Evolutionary conservation across 2,888 invertebrate species (phyloP).

Genomic region (Idaea dimidiata): DNA sequence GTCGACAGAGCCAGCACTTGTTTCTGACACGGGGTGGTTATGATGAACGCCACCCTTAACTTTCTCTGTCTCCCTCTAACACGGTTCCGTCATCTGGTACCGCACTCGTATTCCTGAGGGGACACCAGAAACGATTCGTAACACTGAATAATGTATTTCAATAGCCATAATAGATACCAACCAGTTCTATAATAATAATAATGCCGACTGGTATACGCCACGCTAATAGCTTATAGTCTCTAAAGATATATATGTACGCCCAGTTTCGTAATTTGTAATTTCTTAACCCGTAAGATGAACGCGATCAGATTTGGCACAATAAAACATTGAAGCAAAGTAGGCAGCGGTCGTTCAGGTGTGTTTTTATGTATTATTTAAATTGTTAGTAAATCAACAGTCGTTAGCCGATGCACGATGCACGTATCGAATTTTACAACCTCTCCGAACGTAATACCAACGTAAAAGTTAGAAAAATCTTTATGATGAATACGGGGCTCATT

Average conservation of each 20-base stretch:
- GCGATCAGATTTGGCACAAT: slow-evolving; percentile 50
- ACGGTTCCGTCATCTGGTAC: slow-evolving; percentile 67
- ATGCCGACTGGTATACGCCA: slow-evolving; percentile 31
- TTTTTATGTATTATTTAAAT: slow-evolving; percentile 68
- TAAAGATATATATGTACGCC: slow-evolving; percentile 4
- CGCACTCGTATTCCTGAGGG: slow-evolving; percentile 60
- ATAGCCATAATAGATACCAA: slow-evolving; percentile 45
- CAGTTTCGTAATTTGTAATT: slow-evolving; percentile 16
- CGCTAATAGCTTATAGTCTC: not conserved
- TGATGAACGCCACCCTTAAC: slow-evolving; percentile 70
- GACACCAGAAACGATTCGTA: slow-evolving; percentile 73
- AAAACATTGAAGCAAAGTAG: slow-evolving; percentile 56
- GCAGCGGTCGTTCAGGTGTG: slow-evolving; percentile 61
- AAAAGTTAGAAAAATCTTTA: slow-evolving; percentile 75
- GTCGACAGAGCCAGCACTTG: slow-evolving; percentile 73
- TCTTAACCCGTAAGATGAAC: slow-evolving; percentile 19
- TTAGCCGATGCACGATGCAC: slow-evolving; percentile 60
- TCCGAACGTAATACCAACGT: slow-evolving; percentile 65
- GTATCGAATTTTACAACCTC: slow-evolving; percentile 74
- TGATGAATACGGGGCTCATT: slow-evolving; percentile 49
- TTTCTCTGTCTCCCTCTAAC: slow-evolving; percentile 49
- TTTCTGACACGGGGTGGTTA: slow-evolving; percentile 74
- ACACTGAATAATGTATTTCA: slow-evolving; percentile 75
- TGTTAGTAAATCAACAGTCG: slow-evolving; percentile 74
- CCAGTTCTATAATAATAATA: slow-evolving; percentile 46